A percentile compares a stretch with the other conserved stretches of the same genome.
phyloP scores from a whole-genome alignment of 2,888 invertebrate genomes.

The Caenorhabditis sp. region DNA sequence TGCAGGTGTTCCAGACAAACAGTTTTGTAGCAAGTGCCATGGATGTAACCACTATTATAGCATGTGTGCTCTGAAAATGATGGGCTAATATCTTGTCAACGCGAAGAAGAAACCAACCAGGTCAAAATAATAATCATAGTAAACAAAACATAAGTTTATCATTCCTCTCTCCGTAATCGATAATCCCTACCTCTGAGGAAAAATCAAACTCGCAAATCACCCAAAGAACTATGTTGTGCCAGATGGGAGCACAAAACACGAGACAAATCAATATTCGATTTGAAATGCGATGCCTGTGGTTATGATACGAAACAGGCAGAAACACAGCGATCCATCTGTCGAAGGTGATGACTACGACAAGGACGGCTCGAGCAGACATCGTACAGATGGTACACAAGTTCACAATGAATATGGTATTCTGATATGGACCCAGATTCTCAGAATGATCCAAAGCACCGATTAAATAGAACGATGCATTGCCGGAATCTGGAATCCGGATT shows the following conservation, averaged over 20 bases:
- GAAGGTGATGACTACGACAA: background rate
- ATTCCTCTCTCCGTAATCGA: too few relatives aligned
- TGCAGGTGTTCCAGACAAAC: slow-evolving; percentile 23
- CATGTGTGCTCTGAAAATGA: background rate
- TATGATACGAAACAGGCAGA: background rate
- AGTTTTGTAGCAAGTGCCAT: background rate
- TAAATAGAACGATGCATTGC: too few relatives aligned
- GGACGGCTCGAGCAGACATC: background rate
- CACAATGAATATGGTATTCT: background rate
- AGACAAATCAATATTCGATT: background rate
- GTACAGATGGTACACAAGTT: background rate
- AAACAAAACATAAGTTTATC: background rate
- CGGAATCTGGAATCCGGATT: too few relatives aligned
- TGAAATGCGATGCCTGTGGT: background rate
- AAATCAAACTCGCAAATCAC: background rate
- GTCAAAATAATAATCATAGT: background rate
- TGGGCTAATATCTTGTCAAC: too few relatives aligned
- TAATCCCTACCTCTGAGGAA: too few relatives aligned
- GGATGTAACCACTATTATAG: background rate
- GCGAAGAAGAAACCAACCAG: background rate
- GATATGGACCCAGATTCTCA: background rate
- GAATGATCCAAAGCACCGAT: background rate
- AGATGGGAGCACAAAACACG: background rate
- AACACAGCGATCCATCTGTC: background rate
- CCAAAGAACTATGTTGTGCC: background rate